Conservation (phyloP, 2,888 invertebrate species). For the Netelia inedita region DNA sequence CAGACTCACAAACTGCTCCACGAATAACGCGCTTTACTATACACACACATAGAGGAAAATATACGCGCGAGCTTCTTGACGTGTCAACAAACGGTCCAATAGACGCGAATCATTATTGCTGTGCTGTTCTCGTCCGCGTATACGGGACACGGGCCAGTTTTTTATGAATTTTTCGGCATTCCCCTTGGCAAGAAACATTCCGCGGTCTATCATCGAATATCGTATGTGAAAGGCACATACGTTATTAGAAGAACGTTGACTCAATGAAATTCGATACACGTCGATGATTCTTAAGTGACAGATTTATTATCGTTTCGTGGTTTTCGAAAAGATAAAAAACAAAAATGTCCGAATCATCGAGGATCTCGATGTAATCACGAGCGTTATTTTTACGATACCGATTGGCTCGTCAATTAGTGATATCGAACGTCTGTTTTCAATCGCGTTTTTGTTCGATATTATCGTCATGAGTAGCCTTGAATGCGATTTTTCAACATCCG, state of each 20-base stretch:
- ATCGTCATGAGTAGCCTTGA: neutral
- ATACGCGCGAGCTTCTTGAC: slow-evolving; percentile 64
- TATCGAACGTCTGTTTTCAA: neutral
- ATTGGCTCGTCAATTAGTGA: neutral
- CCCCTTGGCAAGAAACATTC: slow-evolving; percentile 22
- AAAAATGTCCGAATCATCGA: neutral
- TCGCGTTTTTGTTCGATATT: neutral
- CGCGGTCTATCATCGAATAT: slow-evolving; percentile 1
- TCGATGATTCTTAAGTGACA: slow-evolving; percentile 20
- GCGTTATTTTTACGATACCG: neutral
- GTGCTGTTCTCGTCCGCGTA: slow-evolving; percentile 23
- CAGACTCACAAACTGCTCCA: slow-evolving; percentile 52
- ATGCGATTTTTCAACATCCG: neutral
- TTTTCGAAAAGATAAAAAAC: slow-evolving; percentile 1
- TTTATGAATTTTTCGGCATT: slow-evolving; percentile 65
- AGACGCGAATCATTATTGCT: slow-evolving; percentile 70
- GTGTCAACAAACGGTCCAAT: slow-evolving; percentile 69
- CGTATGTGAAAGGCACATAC: neutral
- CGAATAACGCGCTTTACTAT: slow-evolving; percentile 61
- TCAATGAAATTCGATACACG: slow-evolving; percentile 23
- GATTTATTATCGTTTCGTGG: slow-evolving; percentile 37
- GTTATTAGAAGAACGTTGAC: neutral
- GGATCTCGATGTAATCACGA: neutral
- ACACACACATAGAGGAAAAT: slow-evolving; percentile 23
- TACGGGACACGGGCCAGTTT: slow-evolving; percentile 27